phyloP scores from a whole-genome alignment of 2,888 invertebrate species.

The Rugalucina vietnamica region DNA sequence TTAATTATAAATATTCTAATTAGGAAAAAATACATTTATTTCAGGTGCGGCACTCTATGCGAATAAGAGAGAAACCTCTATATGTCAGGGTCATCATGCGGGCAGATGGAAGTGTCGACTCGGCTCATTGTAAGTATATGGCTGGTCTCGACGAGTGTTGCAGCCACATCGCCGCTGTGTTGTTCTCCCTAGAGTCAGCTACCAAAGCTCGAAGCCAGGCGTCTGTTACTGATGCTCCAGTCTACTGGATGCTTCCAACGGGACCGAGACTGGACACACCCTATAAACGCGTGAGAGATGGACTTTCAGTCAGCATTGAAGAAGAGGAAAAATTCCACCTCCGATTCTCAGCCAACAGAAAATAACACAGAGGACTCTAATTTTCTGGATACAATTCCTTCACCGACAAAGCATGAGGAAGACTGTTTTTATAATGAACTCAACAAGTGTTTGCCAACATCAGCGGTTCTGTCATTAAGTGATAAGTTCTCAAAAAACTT shows the following conservation, averaged over 20 bases:
- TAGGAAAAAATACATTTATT: constrained; percentile 3
- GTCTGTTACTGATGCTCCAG: constrained; percentile 18
- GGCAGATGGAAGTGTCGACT: constrained; percentile 24
- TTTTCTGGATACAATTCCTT: background rate
- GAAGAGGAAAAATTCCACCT: constrained; percentile 6
- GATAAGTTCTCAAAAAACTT: background rate
- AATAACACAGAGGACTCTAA: background rate
- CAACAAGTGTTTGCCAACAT: background rate
- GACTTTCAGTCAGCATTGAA: constrained; percentile 23
- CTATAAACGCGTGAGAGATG: constrained; percentile 25
- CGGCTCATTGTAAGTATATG: constrained; percentile 43
- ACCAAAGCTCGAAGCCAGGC: constrained; percentile 2
- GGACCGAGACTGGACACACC: constrained; percentile 14
- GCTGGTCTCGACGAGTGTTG: constrained; percentile 47
- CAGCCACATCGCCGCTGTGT: constrained; percentile 31
- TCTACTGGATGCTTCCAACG: constrained; percentile 23
- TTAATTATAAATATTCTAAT: background rate
- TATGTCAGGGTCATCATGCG: constrained; percentile 19
- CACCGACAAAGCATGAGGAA: constrained; percentile 28
- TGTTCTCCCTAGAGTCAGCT: constrained; percentile 32
- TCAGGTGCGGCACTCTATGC: constrained; percentile 26
- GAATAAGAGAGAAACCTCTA: constrained; percentile 28
- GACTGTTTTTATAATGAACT: background rate
- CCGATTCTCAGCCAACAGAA: background rate
- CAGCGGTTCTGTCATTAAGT: constrained; percentile 4